Evolutionary conservation across 2,888 invertebrate genomes (phyloP).

Genomic region (Rhorus exstirpatorius): DNA sequence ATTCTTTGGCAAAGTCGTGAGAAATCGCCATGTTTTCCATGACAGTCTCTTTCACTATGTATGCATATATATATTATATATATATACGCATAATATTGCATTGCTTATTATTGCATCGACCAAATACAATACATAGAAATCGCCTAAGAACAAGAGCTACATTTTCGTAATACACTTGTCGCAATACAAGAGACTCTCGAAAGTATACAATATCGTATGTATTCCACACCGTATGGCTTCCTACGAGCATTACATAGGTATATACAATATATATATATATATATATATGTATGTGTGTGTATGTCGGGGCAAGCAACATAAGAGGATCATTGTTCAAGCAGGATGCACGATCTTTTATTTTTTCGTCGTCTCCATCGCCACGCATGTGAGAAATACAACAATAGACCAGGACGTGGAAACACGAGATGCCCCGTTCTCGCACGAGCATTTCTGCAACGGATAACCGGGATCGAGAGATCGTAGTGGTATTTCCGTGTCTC

Average conservation of each 20-base stretch:
- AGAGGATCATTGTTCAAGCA: conserved; percentile 67
- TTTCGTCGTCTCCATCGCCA: conserved; percentile 17
- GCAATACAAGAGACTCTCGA: conserved; percentile 32
- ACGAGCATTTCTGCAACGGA: conserved; percentile 16
- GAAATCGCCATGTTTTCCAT: conserved; percentile 42
- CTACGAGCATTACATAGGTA: conserved; percentile 30
- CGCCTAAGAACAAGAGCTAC: conserved; percentile 34
- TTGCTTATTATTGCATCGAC: conserved; percentile 26
- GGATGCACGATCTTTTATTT: conserved; percentile 62
- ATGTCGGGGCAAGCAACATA: conserved; percentile 39
- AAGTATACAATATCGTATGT: conserved; percentile 20
- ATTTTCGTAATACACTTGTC: conserved; percentile 56
- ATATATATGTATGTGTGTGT: conserved; percentile 6
- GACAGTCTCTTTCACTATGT: neutral
- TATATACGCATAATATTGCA: conserved; percentile 3
- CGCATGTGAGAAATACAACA: conserved; percentile 56
- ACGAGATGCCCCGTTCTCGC: conserved; percentile 60
- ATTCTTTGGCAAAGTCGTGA: conserved; percentile 56
- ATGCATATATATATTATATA: conserved; percentile 13
- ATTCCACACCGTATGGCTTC: conserved; percentile 14
- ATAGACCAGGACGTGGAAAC: conserved; percentile 67
- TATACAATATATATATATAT: neutral
- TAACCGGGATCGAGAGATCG: neutral
- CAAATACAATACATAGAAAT: conserved; percentile 45
- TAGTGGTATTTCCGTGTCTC: neutral